Conservation (phyloP, 1,140 invertebrate species). For the Caerostris darwini region DNA sequence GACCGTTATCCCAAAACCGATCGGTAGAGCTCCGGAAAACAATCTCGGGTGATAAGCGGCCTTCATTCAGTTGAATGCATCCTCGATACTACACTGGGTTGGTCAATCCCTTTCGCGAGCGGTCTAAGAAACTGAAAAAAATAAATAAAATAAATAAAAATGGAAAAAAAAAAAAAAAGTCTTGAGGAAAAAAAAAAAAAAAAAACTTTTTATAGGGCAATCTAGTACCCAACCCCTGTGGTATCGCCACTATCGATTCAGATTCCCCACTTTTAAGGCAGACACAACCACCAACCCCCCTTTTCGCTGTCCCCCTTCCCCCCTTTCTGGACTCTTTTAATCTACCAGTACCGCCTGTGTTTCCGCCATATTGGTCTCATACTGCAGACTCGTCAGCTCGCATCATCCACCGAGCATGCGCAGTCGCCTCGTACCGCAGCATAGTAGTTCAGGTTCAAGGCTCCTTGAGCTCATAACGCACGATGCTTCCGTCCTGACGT, state of each 20-base stretch:
- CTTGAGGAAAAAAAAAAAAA: background rate
- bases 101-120: background rate
- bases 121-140: background rate
- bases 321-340: slow-evolving; percentile 23
- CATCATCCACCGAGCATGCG: slow-evolving; percentile 71
- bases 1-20: background rate
- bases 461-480: slow-evolving; percentile 58
- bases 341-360: slow-evolving; percentile 70
- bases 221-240: slow-evolving; percentile 10
- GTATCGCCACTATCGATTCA: slow-evolving; percentile 60
- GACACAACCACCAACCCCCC: background rate
- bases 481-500: slow-evolving; percentile 27
- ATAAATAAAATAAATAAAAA: background rate
- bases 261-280: slow-evolving; percentile 21
- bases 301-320: background rate
- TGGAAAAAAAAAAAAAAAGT: background rate
- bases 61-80: background rate
- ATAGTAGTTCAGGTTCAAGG: slow-evolving; percentile 60
- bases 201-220: slow-evolving; percentile 12
- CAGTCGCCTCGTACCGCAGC: slow-evolving; percentile 61
- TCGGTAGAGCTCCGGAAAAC: background rate
- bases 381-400: slow-evolving; percentile 76
- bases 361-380: slow-evolving; percentile 76
- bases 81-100: slow-evolving; percentile 1
- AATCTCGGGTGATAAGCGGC: background rate